Conservation (phyloP, 2,888 invertebrate species). For the Oithona nana region DNA sequence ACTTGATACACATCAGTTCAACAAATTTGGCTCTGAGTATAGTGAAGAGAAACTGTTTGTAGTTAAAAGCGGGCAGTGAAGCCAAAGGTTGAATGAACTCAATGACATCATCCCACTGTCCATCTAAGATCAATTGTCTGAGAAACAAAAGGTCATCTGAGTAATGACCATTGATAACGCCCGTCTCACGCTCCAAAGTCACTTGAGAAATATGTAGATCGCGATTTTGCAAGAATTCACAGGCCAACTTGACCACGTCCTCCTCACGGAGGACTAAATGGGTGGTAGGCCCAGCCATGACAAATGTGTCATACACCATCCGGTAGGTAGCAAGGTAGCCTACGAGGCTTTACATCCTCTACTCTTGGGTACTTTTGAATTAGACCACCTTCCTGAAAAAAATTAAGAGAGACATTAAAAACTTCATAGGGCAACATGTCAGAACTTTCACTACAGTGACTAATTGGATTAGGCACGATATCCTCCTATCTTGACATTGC, state of each 20-base stretch:
- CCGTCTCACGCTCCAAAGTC: constrained; percentile 48
- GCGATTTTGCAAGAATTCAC: constrained; percentile 70
- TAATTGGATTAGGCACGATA: too few species aligned
- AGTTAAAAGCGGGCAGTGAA: constrained; percentile 43
- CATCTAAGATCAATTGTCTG: constrained; percentile 81
- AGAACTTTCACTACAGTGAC: too few species aligned
- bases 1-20: constrained; percentile 78
- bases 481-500: too few species aligned
- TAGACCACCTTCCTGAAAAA: too few species aligned
- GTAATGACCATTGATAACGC: constrained; percentile 76
- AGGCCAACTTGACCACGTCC: constrained; percentile 62
- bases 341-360: too few species aligned
- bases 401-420: too few species aligned
- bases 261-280: constrained; percentile 67
- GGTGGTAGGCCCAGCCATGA: constrained; percentile 42
- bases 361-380: too few species aligned
- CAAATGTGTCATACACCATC: neutral
- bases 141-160: constrained; percentile 86
- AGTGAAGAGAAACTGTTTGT: constrained; percentile 61
- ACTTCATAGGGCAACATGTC: too few species aligned
- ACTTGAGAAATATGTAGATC: constrained; percentile 65
- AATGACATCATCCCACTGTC: constrained; percentile 92
- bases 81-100: constrained; percentile 84
- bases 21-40: constrained; percentile 82
- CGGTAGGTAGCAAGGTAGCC: too few species aligned